Evolutionary conservation across 1,140 invertebrate genomes (phyloP), one percentile per base, ranked within the genome.

Genomic region (Drosophila nigromelanica): DNA sequence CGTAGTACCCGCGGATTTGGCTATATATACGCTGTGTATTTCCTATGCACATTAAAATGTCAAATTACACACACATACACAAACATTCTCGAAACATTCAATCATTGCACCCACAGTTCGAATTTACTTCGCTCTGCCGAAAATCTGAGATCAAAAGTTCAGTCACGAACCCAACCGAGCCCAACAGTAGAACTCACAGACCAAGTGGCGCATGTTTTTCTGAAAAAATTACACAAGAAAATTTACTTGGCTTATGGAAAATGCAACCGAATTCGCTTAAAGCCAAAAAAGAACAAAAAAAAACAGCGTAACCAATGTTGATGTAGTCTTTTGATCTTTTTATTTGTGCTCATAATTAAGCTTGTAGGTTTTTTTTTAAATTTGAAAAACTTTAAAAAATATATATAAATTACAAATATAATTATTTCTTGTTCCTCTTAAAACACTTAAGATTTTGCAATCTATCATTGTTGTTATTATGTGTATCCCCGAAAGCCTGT

Each of bases 121-220:
- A 61, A 64, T 74, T 48, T 59, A 14, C 61, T 71, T 5, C 43
- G 61, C 64, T 73, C 68, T 33, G 40, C 64, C 69, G 45, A 68
- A 77, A 81, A 58, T 78, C 82, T 50, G 59, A 81, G 81, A 85
- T 85, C 81, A 85, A 85, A 72, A 85, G 81, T 87, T 85, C 81
- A 85, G 81, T 85, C 81, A 85, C 81, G 81, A 85, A 75, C 40
- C 66, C 71, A 74, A 73, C 21, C 62, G 54, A 72, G 59, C 69
- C 61, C 52, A 66, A 51, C 51, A 61, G 6, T 39, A 85, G 78
- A 85, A 85, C 72, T 72, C 43, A 54, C 54, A 86, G 73, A 86
- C 81, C 61, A 43, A 56, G 37, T 59, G 66, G 70, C 74, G 78
- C 80, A 78, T 71, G 64, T 66, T 78, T 73, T 63, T 68, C 56